Evolutionary conservation across 92 coral and sea anemone species (phyloP).

Genomic region (Heteractis magnifica): DNA sequence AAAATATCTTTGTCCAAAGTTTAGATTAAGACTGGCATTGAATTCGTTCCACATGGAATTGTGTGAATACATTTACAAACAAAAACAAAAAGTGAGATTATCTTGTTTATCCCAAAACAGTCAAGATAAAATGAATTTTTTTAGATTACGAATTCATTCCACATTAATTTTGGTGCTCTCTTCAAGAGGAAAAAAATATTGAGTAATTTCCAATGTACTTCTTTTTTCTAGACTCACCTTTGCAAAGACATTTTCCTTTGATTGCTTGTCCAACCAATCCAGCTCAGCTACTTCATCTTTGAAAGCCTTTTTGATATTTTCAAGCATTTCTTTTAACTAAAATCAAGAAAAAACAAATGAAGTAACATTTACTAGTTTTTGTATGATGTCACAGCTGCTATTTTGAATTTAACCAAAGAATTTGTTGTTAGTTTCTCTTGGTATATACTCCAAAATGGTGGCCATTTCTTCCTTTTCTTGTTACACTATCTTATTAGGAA

Average conservation of each 20-base stretch:
- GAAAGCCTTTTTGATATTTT: constrained; percentile 45
- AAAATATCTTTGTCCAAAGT: no score
- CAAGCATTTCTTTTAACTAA: constrained; percentile 63
- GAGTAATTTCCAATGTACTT: no score
- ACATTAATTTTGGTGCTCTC: neutral
- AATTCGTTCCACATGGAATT: no score
- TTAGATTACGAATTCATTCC: no score
- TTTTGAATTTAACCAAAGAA: neutral
- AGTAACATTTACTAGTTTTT: neutral
- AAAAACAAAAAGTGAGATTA: neutral
- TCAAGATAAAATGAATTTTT: no score
- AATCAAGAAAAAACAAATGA: neutral
- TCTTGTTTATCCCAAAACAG: neutral
- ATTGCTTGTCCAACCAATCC: constrained; percentile 59
- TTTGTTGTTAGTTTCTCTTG: no score
- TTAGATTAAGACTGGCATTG: no score
- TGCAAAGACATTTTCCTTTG: constrained; percentile 42
- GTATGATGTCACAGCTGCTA: neutral
- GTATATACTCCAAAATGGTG: no score
- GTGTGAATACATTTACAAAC: no score
- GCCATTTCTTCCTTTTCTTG: no score
- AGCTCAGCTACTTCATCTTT: constrained; percentile 49
- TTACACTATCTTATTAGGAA: no score
- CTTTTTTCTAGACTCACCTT: constrained; percentile 33
- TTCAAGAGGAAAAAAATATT: neutral